These are phyloP conservation scores for Bedellia somnulentella DNA, from an alignment of 2,888 invertebrate genomes.

Conservation along the genomic window DNA sequence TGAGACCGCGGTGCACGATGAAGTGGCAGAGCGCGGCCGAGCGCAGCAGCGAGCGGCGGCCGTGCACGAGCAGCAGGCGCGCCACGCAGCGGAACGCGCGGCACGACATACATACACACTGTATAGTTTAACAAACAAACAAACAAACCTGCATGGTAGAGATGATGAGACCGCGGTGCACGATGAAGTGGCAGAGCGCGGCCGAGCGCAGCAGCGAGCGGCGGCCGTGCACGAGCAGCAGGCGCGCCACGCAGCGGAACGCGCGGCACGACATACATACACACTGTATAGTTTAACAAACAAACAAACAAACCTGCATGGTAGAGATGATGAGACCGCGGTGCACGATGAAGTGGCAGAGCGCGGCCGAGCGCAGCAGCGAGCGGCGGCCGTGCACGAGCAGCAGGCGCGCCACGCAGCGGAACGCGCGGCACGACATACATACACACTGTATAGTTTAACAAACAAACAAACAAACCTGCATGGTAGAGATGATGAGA, in stretches of 20 bases:
- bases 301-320: constrained; percentile 64
- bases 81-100: constrained; percentile 86
- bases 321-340: constrained; percentile 97
- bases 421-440: constrained; percentile 90
- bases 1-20: constrained; percentile 96
- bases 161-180: constrained; percentile 96
- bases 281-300: too few species aligned
- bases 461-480: constrained; percentile 22
- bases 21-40: constrained; percentile 98
- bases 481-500: constrained; percentile 96
- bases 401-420: constrained; percentile 77
- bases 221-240: constrained; percentile 90
- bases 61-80: constrained; percentile 86
- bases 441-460: too few species aligned
- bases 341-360: constrained; percentile 98
- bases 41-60: constrained; percentile 89
- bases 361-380: constrained; percentile 93
- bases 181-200: constrained; percentile 97
- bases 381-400: constrained; percentile 92
- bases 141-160: constrained; percentile 79
- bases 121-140: too few species aligned
- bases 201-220: constrained; percentile 94
- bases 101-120: too few species aligned
- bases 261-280: too few species aligned
- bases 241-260: constrained; percentile 80